Evolutionary conservation across 1,140 invertebrate genomes (phyloP).

Genomic region (Reticulitermes speratus): DNA sequence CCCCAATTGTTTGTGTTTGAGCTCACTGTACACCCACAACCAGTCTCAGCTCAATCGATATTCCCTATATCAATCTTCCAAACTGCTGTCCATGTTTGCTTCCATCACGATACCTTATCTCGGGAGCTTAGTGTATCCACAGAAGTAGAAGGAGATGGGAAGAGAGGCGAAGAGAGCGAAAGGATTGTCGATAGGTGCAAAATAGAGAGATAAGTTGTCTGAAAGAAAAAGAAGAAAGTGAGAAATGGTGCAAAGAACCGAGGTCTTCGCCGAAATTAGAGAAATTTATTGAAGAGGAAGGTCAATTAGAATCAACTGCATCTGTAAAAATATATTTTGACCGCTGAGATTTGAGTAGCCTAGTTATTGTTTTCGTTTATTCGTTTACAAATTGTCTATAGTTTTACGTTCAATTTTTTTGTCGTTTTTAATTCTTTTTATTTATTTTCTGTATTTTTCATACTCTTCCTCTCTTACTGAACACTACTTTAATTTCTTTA

Average conservation of each 20-base stretch:
- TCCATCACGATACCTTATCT: background rate
- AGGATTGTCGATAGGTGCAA: background rate
- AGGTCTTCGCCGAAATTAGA: background rate
- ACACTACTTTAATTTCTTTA: too few relatives aligned
- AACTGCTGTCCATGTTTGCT: conserved; percentile 18
- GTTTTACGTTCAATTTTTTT: too few relatives aligned
- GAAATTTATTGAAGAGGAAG: background rate
- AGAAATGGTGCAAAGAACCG: background rate
- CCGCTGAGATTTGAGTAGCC: too few relatives aligned
- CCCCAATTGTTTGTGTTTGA: conserved; percentile 6
- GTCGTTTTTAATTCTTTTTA: too few relatives aligned
- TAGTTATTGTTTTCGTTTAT: too few relatives aligned
- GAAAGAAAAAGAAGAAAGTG: background rate
- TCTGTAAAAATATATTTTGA: too few relatives aligned
- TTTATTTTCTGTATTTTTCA: too few relatives aligned
- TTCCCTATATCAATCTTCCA: conserved; percentile 23
- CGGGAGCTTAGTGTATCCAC: background rate
- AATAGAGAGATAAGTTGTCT: background rate
- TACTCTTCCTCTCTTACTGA: too few relatives aligned
- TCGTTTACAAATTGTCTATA: too few relatives aligned
- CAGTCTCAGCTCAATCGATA: background rate
- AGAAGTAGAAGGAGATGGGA: background rate
- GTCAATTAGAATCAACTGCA: background rate
- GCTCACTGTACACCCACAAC: background rate
- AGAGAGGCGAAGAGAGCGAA: background rate